Base-by-base conservation (phyloP, 1,140 invertebrate genomes). In the Pseudomyrmex concolor region DNA sequence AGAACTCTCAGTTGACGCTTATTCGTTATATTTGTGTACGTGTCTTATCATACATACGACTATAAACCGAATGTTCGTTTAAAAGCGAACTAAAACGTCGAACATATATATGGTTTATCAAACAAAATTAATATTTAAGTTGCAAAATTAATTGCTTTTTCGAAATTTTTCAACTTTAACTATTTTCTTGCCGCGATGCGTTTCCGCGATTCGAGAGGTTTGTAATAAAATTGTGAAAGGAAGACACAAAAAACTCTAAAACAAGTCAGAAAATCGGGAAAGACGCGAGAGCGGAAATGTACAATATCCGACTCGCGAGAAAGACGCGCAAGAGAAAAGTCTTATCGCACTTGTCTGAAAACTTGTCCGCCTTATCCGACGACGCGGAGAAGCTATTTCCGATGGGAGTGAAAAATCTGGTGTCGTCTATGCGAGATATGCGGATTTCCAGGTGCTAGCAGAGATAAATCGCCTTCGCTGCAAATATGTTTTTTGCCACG, bases 331-430 rank as follows among this genome's bases (percentile, higher is more conserved):
- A 12, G 17, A 73, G 45, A 48, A 62, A 74, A 25, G 45, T n/a
- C 63, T 51, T 34, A 50, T 59, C 9, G 43, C 72, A 45, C 34
- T 63, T 64, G 48, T 34, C 72, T 74, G 72, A 17, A 74, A 74
- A 63, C 59, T 76, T 64, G 72, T 15, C 72, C 5, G 34, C 15
- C 57, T 19, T 17, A 45, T 0, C 57, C 9, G 22, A 34, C 34
- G 17, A 64, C 17, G 48, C 17, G 19, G 13, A 17, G 22, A 64
- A 51, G 22, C 59, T 54, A 76, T 76, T 76, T 76, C 59, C 72
- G 59, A 2, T 76, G 25, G 22, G 22, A 64, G 59, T n/a, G 48
- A 76, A 63, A 76, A 76, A 76, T 76, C 72, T n/a, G 45, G 15
- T 45, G 5, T 7, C 34, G 34, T 34, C 5, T 63, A 74, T 48